A percentile compares a stretch with the other conserved stretches of the same genome.
Evolutionary conservation across 2,888 invertebrate genomes (phyloP).

Genomic region (Andrena chrysosceles): DNA sequence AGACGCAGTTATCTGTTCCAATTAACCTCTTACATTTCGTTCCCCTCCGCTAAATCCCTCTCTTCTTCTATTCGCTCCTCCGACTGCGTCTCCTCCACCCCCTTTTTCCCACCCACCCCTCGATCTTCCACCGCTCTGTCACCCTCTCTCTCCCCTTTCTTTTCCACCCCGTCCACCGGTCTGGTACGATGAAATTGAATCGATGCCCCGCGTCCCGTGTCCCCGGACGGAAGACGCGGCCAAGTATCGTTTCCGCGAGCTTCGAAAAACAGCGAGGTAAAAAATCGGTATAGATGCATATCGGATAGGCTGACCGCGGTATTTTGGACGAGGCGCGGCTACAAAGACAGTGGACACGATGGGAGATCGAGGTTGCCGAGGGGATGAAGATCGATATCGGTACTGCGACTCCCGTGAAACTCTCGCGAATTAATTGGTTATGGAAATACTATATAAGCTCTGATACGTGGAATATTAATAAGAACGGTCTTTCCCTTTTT

Average conservation of each 20-base stretch:
- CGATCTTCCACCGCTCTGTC: constrained; percentile 37
- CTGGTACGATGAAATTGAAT: constrained; percentile 72
- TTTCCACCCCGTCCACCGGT: constrained; percentile 49
- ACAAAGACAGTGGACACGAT: constrained; percentile 15
- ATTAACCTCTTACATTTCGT: constrained; percentile 78
- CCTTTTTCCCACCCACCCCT: not conserved
- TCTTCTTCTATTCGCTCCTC: constrained; percentile 27
- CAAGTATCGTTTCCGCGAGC: constrained; percentile 61
- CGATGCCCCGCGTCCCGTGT: constrained; percentile 61
- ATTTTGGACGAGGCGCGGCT: constrained; percentile 10
- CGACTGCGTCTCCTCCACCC: constrained; percentile 4
- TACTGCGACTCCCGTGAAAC: constrained; percentile 38
- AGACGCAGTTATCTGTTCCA: constrained; percentile 75
- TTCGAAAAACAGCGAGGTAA: constrained; percentile 20
- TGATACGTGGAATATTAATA: constrained; percentile 47
- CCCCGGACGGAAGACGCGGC: constrained; percentile 58
- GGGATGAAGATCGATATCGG: constrained; percentile 24
- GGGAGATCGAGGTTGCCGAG: not conserved
- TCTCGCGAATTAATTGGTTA: constrained; percentile 55
- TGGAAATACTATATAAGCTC: constrained; percentile 50
- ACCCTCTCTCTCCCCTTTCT: constrained; percentile 23
- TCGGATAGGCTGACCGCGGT: not conserved
- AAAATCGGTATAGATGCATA: not conserved
- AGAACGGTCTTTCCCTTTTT: not conserved
- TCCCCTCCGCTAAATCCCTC: constrained; percentile 61